A percentile compares a stretch with the other conserved stretches of the same genome.
Evolutionary conservation across 2,797 vertebrate genomes (phyloP).

Genomic region (Micropoecilia bifurca): DNA sequence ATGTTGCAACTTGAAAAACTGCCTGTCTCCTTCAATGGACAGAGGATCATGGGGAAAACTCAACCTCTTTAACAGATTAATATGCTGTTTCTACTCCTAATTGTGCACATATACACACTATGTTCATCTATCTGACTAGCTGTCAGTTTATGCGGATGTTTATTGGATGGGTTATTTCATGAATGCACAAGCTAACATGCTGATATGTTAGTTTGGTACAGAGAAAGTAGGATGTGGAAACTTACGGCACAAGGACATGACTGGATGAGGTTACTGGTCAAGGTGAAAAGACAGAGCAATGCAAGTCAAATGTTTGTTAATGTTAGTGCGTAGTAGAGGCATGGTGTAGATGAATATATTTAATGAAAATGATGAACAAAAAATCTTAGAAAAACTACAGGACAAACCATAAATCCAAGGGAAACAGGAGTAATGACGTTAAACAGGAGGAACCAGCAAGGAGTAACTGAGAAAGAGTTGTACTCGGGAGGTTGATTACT

Average conservation of each 20-base stretch:
- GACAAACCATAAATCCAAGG: too few relatives aligned
- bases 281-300: not conserved
- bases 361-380: too few relatives aligned
- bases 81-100: slow-evolving; percentile 4
- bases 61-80: slow-evolving; percentile 11
- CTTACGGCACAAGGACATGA: not conserved
- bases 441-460: too few relatives aligned
- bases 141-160: not conserved
- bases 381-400: too few relatives aligned
- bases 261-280: not conserved
- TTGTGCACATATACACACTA: not conserved
- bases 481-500: too few relatives aligned
- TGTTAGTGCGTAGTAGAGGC: not conserved
- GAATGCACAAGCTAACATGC: not conserved
- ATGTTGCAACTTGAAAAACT: slow-evolving; percentile 73
- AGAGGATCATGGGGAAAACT: slow-evolving; percentile 51
- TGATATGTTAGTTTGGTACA: not conserved
- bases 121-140: not conserved
- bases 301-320: not conserved
- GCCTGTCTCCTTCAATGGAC: slow-evolving; percentile 79
- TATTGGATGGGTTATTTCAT: not conserved
- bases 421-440: too few relatives aligned
- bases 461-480: too few relatives aligned
- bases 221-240: not conserved
- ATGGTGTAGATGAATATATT: too few relatives aligned